These are phyloP conservation scores for Scotopteryx bipunctaria DNA, from an alignment of 2,888 invertebrate species.

Conservation along the genomic window DNA sequence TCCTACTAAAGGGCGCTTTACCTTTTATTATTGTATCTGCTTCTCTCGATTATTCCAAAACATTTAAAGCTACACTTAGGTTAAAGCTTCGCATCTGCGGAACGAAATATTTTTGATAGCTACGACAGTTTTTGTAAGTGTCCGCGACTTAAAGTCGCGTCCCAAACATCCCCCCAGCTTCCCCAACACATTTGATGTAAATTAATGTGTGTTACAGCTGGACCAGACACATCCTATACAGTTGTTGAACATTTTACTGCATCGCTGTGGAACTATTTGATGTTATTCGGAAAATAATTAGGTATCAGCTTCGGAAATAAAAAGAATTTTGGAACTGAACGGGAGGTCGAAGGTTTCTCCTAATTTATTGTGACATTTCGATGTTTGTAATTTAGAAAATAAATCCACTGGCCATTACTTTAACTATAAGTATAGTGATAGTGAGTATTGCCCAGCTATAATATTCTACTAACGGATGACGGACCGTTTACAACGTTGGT, in stretches of 20 bases:
- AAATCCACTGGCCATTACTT: too few relatives aligned
- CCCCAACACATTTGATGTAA: conserved; percentile 25
- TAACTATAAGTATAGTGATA: too few relatives aligned
- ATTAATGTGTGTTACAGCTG: conserved; percentile 39
- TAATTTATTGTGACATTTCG: conserved; percentile 6
- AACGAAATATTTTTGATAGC: too few relatives aligned
- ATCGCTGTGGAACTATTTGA: conserved; percentile 10
- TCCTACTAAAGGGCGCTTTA: too few relatives aligned
- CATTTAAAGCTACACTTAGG: too few relatives aligned
- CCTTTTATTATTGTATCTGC: too few relatives aligned
- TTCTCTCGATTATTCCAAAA: too few relatives aligned
- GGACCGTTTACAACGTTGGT: too few relatives aligned
- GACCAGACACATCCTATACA: conserved; percentile 41
- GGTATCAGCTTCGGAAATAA: conserved; percentile 19
- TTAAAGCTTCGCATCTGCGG: too few relatives aligned
- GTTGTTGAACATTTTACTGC: conserved; percentile 43
- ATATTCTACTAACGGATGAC: too few relatives aligned
- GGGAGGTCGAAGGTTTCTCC: conserved; percentile 12
- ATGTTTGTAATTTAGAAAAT: background rate
- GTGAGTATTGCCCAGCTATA: too few relatives aligned
- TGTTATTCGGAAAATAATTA: conserved; percentile 28
- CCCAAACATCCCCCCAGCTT: background rate
- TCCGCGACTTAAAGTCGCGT: conserved; percentile 19
- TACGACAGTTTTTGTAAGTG: too few relatives aligned
- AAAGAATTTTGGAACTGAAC: conserved; percentile 12